Conservation (phyloP, 2,113 vertebrate species). For the Onychorhynchus coronatus region DNA sequence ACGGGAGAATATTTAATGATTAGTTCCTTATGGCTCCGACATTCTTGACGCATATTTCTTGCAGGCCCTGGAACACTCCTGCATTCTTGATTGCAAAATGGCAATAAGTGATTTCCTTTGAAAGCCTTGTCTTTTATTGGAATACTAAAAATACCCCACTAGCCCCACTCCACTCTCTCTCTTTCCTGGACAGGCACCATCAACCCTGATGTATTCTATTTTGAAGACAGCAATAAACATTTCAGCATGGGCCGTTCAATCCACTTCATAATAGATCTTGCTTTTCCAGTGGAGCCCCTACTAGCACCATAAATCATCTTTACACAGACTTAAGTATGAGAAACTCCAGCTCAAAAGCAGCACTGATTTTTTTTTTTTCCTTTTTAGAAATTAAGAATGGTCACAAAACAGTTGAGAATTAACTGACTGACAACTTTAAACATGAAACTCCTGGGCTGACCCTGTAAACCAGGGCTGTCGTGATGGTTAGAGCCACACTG, state of each 20-base stretch:
- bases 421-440: not conserved
- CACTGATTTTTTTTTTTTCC: not conserved
- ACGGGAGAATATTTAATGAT: constrained; percentile 52
- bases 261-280: constrained; percentile 35
- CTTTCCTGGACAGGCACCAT: constrained; percentile 62
- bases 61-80: constrained; percentile 67
- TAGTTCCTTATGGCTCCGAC: constrained; percentile 56
- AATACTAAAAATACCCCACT: constrained; percentile 61
- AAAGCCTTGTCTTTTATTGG: constrained; percentile 60
- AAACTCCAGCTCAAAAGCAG: constrained; percentile 1
- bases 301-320: constrained; percentile 61
- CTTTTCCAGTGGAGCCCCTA: constrained; percentile 50
- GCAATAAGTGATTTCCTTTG: constrained; percentile 66
- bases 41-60: constrained; percentile 65
- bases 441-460: not conserved
- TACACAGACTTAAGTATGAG: constrained; percentile 20
- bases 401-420: not conserved
- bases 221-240: constrained; percentile 65
- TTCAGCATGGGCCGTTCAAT: constrained; percentile 59
- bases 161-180: constrained; percentile 30
- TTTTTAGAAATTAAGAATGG: not conserved
- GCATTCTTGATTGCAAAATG: constrained; percentile 68
- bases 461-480: not conserved
- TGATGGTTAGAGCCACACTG: not conserved
- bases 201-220: constrained; percentile 52